A percentile compares a stretch with the other conserved stretches of the same genome.
These are phyloP conservation scores for Vanacampus margaritifer DNA, from an alignment of 2,113 vertebrate species.

Conservation along the genomic window DNA sequence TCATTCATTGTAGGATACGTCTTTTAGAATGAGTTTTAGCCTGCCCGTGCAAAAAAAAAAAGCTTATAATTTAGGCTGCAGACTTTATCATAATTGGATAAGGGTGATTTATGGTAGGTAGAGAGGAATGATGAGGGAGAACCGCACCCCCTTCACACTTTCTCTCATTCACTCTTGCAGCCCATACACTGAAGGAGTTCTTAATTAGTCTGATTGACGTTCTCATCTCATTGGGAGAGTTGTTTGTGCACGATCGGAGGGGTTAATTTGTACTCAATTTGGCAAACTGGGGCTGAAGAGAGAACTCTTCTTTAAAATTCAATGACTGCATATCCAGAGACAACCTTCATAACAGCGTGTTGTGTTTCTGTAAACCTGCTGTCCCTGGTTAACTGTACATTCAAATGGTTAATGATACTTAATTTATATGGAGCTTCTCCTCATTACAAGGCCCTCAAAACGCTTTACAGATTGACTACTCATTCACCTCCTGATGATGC, in stretches of 20 bases:
- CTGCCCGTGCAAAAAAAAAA: slow-evolving; percentile 33
- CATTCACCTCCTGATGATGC: too few relatives aligned
- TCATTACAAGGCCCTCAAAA: too few relatives aligned
- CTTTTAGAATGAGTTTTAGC: slow-evolving; percentile 41
- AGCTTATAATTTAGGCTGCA: slow-evolving; percentile 49
- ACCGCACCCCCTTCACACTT: neutral
- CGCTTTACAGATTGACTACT: too few relatives aligned
- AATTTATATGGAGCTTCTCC: too few relatives aligned
- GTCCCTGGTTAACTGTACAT: neutral
- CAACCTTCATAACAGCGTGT: neutral
- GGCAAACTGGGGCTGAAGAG: slow-evolving; percentile 8
- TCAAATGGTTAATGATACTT: too few relatives aligned
- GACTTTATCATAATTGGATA: slow-evolving; percentile 67
- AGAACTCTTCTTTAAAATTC: slow-evolving; percentile 8
- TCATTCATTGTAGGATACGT: slow-evolving; percentile 44
- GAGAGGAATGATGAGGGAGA: slow-evolving; percentile 44
- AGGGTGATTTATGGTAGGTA: slow-evolving; percentile 62
- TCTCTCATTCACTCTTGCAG: slow-evolving; percentile 1
- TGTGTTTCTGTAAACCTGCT: neutral
- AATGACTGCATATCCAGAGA: slow-evolving; percentile 11
- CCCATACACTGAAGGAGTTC: slow-evolving; percentile 13
- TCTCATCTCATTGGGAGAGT: slow-evolving; percentile 32
- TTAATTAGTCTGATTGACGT: slow-evolving; percentile 44
- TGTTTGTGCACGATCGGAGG: slow-evolving; percentile 20
- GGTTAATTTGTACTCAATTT: slow-evolving; percentile 29